These are phyloP conservation scores for Coendou prehensilis DNA, from an alignment of 2,797 vertebrate species.

Conservation along the genomic window DNA sequence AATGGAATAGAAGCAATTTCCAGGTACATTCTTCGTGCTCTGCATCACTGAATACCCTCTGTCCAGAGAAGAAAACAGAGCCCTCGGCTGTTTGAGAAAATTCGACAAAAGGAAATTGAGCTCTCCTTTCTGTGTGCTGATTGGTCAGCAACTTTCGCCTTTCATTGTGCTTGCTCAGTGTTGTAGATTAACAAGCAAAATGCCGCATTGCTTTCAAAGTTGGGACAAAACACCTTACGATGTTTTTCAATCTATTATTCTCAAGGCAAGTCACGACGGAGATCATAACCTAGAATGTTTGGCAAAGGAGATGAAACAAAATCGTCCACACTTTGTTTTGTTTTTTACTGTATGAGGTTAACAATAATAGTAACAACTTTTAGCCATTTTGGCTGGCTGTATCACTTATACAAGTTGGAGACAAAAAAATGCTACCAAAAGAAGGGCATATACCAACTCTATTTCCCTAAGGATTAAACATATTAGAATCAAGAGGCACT, in stretches of 20 bases:
- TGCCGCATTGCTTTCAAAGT: slow-evolving; percentile 37
- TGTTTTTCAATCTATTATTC: slow-evolving; percentile 34
- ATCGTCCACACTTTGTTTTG: neutral
- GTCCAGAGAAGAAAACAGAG: slow-evolving; percentile 49
- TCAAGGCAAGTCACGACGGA: neutral
- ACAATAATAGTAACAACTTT: slow-evolving; percentile 65
- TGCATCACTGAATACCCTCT: neutral
- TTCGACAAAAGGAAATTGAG: slow-evolving; percentile 40
- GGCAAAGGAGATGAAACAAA: slow-evolving; percentile 54
- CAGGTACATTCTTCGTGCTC: slow-evolving; percentile 60
- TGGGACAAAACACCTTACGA: slow-evolving; percentile 28
- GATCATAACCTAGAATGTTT: neutral
- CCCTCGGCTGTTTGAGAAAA: slow-evolving; percentile 55
- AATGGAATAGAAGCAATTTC: slow-evolving; percentile 54
- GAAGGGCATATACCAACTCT: slow-evolving; percentile 38
- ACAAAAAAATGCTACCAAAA: slow-evolving; percentile 56
- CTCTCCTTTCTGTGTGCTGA: neutral
- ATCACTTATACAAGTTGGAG: slow-evolving; percentile 39
- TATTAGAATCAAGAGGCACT: slow-evolving; percentile 83
- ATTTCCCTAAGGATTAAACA: slow-evolving; percentile 85
- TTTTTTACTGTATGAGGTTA: slow-evolving; percentile 68
- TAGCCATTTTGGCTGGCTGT: slow-evolving; percentile 64
- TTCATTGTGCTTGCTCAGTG: slow-evolving; percentile 47
- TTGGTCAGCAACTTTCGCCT: neutral
- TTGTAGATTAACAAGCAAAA: slow-evolving; percentile 62